Evolutionary conservation across 2,888 invertebrate species (phyloP).

Genomic region (Thysanoteuthis rhombus): DNA sequence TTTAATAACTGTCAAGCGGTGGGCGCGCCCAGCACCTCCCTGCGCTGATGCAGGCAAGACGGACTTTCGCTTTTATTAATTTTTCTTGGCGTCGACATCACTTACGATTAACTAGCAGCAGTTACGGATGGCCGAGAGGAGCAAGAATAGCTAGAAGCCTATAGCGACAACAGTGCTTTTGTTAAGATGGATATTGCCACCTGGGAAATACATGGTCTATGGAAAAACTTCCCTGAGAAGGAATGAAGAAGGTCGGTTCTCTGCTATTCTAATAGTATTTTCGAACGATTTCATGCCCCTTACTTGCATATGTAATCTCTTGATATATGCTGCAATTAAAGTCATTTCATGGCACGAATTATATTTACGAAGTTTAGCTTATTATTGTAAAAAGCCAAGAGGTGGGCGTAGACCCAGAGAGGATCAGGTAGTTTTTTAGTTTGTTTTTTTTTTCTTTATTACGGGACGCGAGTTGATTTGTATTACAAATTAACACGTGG

Average conservation of each 20-base stretch:
- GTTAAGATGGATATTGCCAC: not conserved
- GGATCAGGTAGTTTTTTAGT: too few relatives aligned
- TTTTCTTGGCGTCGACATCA: not conserved
- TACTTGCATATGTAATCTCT: not conserved
- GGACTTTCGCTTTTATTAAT: slow-evolving; percentile 12
- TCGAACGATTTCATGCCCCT: not conserved
- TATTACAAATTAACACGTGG: too few relatives aligned
- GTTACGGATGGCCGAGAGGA: not conserved
- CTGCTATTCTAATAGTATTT: not conserved
- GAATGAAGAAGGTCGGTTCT: not conserved
- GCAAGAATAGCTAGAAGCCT: not conserved
- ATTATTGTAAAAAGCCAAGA: too few relatives aligned
- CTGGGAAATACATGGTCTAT: not conserved
- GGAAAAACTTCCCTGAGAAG: not conserved
- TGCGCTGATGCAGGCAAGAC: not conserved
- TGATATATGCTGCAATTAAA: not conserved
- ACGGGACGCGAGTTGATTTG: too few relatives aligned
- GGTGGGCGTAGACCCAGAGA: too few relatives aligned
- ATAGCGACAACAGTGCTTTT: not conserved
- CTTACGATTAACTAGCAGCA: not conserved
- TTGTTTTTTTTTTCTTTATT: too few relatives aligned
- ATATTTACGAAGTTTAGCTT: too few relatives aligned
- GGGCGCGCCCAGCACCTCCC: slow-evolving; percentile 12
- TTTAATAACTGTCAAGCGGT: slow-evolving; percentile 12
- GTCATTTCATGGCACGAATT: too few relatives aligned